phyloP scores from a whole-genome alignment of 2,797 vertebrate species.

The Lates japonicus region DNA sequence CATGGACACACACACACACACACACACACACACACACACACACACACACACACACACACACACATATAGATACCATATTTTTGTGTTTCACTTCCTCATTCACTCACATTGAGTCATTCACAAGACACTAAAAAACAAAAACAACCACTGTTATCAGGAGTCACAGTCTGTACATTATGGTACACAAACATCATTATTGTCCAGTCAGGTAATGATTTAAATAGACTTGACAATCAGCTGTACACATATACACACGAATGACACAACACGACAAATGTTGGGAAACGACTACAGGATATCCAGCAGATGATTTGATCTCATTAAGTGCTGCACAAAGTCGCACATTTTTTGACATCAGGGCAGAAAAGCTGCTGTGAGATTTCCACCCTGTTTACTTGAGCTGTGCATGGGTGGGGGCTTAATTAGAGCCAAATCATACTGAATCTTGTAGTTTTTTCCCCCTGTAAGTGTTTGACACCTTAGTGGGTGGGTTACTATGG shows the following conservation, averaged over 20 bases:
- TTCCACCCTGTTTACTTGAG: slow-evolving; percentile 53
- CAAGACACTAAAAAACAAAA: slow-evolving; percentile 56
- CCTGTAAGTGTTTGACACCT: slow-evolving; percentile 61
- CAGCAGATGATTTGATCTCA: slow-evolving; percentile 58
- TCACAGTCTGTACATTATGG: slow-evolving; percentile 77
- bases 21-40: slow-evolving; percentile 8
- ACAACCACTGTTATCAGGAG: slow-evolving; percentile 59
- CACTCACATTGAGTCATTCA: slow-evolving; percentile 65
- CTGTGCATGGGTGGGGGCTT: slow-evolving; percentile 49
- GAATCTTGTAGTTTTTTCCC: slow-evolving; percentile 55
- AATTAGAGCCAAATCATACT: slow-evolving; percentile 63
- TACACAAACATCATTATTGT: slow-evolving; percentile 73
- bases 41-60: neutral
- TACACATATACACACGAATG: slow-evolving; percentile 76
- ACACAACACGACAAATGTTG: slow-evolving; percentile 69
- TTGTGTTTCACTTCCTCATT: slow-evolving; percentile 45
- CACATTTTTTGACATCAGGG: slow-evolving; percentile 44
- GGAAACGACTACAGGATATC: slow-evolving; percentile 55
- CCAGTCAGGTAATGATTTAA: slow-evolving; percentile 65
- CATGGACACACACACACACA: slow-evolving; percentile 32
- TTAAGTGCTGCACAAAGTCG: slow-evolving; percentile 55
- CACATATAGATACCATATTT: slow-evolving; percentile 34
- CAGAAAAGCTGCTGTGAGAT: slow-evolving; percentile 42
- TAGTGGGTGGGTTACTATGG: slow-evolving; percentile 63
- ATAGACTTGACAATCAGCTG: slow-evolving; percentile 74